phyloP scores from a whole-genome alignment of 2,888 invertebrate species.

The Acanthoscelides obtectus region DNA sequence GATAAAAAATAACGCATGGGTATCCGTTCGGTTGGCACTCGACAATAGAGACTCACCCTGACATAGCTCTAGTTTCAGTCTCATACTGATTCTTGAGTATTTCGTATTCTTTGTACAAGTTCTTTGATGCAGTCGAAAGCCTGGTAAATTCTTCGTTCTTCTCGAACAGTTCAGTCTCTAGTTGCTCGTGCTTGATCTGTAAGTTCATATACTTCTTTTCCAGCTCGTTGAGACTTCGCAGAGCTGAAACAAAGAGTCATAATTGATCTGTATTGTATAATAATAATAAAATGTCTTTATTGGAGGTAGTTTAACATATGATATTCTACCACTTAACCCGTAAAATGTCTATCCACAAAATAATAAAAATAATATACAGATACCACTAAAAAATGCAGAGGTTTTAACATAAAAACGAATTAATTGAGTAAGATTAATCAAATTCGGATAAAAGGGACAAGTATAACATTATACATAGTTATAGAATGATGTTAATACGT shows the following conservation, averaged over 20 bases:
- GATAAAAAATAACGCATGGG: too few species aligned
- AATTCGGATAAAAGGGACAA: too few species aligned
- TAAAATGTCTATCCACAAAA: too few species aligned
- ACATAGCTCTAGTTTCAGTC: constrained; percentile 68
- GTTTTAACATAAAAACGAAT: too few species aligned
- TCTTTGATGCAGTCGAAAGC: constrained; percentile 62
- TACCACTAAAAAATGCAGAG: too few species aligned
- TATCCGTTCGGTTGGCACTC: too few species aligned
- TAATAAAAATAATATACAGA: too few species aligned
- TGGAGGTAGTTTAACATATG: too few species aligned
- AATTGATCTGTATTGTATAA: background rate
- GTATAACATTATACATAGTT: too few species aligned
- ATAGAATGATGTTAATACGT: too few species aligned
- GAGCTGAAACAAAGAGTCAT: constrained; percentile 45
- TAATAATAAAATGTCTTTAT: background rate
- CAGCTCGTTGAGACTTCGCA: constrained; percentile 59
- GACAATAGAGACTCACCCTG: constrained; percentile 55
- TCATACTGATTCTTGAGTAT: constrained; percentile 69
- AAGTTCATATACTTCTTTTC: constrained; percentile 59
- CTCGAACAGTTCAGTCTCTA: constrained; percentile 58
- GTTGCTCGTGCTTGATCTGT: constrained; percentile 54
- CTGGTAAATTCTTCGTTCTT: constrained; percentile 60
- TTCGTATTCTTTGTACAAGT: constrained; percentile 68
- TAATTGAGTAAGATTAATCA: too few species aligned
- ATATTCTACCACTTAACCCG: too few species aligned